Percentiles rank a stretch among this genome's conserved stretches.
These are phyloP conservation scores for Octomys mimax DNA, from an alignment of 2,797 vertebrate species.

Conservation along the genomic window DNA sequence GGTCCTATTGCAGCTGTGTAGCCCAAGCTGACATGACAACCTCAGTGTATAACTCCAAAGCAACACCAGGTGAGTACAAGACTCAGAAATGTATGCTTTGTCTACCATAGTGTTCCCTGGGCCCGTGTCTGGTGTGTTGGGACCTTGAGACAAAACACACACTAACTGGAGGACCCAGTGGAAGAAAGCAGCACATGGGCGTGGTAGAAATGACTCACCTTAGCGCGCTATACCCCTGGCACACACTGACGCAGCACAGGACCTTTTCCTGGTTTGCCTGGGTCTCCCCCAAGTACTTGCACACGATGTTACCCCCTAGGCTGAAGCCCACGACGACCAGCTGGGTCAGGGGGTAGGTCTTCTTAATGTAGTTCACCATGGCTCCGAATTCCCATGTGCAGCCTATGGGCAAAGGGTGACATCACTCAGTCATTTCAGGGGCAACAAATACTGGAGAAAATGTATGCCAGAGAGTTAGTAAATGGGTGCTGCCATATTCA, in stretches of 20 bases:
- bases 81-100: not conserved
- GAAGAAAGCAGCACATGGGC: rapidly evolving
- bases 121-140: not conserved
- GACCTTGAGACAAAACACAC: not conserved
- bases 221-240: slow-evolving; percentile 98
- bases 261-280: slow-evolving; percentile 96
- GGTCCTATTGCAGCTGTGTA: not conserved
- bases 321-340: slow-evolving; percentile 98
- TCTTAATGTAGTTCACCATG: slow-evolving; percentile 98
- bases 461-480: not conserved
- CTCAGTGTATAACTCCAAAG: not conserved
- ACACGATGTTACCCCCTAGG: slow-evolving; percentile 98
- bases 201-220: slow-evolving; percentile 90
- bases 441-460: not conserved
- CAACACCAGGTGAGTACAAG: not conserved
- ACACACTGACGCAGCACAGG: slow-evolving; percentile 97
- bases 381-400: slow-evolving; percentile 98
- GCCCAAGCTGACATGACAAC: not conserved
- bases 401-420: slow-evolving; percentile 87
- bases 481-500: not conserved
- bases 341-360: slow-evolving; percentile 93
- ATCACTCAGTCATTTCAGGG: not conserved
- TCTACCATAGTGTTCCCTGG: not conserved
- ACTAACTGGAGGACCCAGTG: not conserved
- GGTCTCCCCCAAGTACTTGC: slow-evolving; percentile 98